Base-by-base conservation (phyloP, 2,797 vertebrate species). In the Sebastiscus tertius region DNA sequence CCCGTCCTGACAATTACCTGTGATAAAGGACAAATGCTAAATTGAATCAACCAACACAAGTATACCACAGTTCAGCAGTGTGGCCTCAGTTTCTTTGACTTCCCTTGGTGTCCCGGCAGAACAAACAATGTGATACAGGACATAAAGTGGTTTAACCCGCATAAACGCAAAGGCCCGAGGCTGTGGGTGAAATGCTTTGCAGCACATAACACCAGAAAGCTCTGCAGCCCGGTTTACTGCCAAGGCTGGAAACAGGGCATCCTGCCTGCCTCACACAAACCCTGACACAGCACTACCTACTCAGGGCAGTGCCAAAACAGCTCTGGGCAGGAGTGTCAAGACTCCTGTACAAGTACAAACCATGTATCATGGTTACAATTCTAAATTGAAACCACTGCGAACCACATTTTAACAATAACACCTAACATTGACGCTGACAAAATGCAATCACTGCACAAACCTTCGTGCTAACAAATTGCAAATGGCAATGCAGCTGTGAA, bases 211-310 rank as follows among this genome's bases (percentile, higher is more conserved):
- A 69, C 59, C 75, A 76, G 33, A 31, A 72, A 82, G 39, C 77
- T 59, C 77, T 63, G 56, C 72, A 76, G 67, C 72, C 39, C 52
- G 65, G 76, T 68, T 72, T 69, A 70, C 49, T 49, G 73, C 74
- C 75, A 83, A 72, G 54, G 70, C 52, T 83, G 72, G 56, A 80
- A 86, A 83, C 70, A 54, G 62, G 46, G 72, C 76, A 75, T 82
- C 52, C 69, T 82, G 84, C 61, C 68, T 73, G 83, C 68, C 29
- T 82, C 68, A 87, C 27, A 85, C 71, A 82, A 87, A 81, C 71
- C 87, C 89, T 89, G 80, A 90, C 82, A 62, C 72, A 88, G 85
- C 82, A 90, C 61, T 70, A 72, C 71, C 76, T 61, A 72, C 33
- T 34, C 27, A 78, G 26, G 31, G 27, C 70, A 68, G 22, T 18